phyloP scores from a whole-genome alignment of 1,140 invertebrate species.

The Drosophila suzukii region DNA sequence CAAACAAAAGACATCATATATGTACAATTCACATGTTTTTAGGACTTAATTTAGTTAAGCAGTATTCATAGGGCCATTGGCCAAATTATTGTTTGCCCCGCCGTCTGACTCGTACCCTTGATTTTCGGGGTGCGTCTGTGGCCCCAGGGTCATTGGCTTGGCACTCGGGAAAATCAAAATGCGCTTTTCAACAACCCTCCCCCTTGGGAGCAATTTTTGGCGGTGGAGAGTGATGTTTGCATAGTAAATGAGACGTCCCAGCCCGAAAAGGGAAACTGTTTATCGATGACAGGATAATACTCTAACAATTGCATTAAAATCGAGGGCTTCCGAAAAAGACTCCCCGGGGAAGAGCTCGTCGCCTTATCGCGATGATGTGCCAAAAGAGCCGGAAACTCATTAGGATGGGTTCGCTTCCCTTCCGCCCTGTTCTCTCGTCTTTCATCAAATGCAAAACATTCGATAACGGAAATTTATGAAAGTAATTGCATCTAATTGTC shows the following conservation, averaged over 20 bases:
- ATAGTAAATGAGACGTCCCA: slow-evolving; percentile 43
- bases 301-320: slow-evolving; percentile 53
- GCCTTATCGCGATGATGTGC: slow-evolving; percentile 40
- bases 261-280: slow-evolving; percentile 24
- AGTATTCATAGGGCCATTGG: slow-evolving; percentile 37
- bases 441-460: slow-evolving; percentile 49
- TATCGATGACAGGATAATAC: slow-evolving; percentile 56
- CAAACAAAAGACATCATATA: slow-evolving; percentile 36
- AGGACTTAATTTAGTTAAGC: slow-evolving; percentile 63
- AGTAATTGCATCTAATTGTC: slow-evolving; percentile 62
- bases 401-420: slow-evolving; percentile 15
- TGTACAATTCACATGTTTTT: slow-evolving; percentile 54
- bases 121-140: slow-evolving; percentile 48
- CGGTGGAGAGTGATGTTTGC: slow-evolving; percentile 36
- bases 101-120: slow-evolving; percentile 62
- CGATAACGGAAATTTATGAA: slow-evolving; percentile 55
- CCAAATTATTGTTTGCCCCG: slow-evolving; percentile 72
- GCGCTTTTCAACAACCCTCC: slow-evolving; percentile 23
- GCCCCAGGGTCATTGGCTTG: slow-evolving; percentile 43
- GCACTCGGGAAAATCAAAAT: slow-evolving; percentile 61
- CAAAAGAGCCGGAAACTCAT: slow-evolving; percentile 44
- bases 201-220: slow-evolving; percentile 17
- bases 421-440: slow-evolving; percentile 21
- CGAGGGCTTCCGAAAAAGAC: slow-evolving; percentile 20
- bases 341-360: slow-evolving; percentile 33